A percentile compares a stretch with the other conserved stretches of the same genome.
phyloP scores from a whole-genome alignment of 2,888 invertebrate genomes.

The Drosophila recens region DNA sequence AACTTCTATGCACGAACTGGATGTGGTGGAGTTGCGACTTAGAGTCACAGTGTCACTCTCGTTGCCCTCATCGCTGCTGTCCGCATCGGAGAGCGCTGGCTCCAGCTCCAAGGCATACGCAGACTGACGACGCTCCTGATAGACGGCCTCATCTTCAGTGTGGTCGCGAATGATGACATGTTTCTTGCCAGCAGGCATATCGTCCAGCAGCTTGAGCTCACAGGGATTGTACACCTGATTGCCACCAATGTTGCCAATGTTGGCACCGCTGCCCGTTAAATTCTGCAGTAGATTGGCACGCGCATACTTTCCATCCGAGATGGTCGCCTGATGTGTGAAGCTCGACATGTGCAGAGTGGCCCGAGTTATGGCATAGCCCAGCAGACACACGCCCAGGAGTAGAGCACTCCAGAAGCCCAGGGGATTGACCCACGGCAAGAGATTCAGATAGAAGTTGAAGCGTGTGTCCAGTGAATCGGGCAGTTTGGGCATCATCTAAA shows the following conservation, averaged over 20 bases:
- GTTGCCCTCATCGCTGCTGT: slow-evolving; percentile 76
- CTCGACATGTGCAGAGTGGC: slow-evolving; percentile 82
- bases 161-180: slow-evolving; percentile 56
- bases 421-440: slow-evolving; percentile 88
- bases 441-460: slow-evolving; percentile 91
- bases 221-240: slow-evolving; percentile 82
- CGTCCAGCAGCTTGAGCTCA: slow-evolving; percentile 80
- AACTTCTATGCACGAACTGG: slow-evolving; percentile 62
- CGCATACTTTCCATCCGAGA: slow-evolving; percentile 77
- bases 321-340: slow-evolving; percentile 68
- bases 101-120: slow-evolving; percentile 79
- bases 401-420: slow-evolving; percentile 83
- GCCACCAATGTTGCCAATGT: slow-evolving; percentile 16
- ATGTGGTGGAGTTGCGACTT: slow-evolving; percentile 72
- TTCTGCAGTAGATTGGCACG: slow-evolving; percentile 75
- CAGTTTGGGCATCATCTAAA: slow-evolving; percentile 90
- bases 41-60: slow-evolving; percentile 72
- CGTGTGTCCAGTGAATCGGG: slow-evolving; percentile 88
- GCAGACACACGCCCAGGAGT: slow-evolving; percentile 72
- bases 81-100: slow-evolving; percentile 72
- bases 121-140: slow-evolving; percentile 59
- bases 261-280: slow-evolving; percentile 43
- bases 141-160: slow-evolving; percentile 33
- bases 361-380: slow-evolving; percentile 82
- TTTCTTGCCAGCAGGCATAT: slow-evolving; percentile 62